A percentile compares a stretch with the other conserved stretches of the same genome.
Evolutionary conservation across 2,113 vertebrate genomes (phyloP).

Genomic region (Recurvirostra avosetta): DNA sequence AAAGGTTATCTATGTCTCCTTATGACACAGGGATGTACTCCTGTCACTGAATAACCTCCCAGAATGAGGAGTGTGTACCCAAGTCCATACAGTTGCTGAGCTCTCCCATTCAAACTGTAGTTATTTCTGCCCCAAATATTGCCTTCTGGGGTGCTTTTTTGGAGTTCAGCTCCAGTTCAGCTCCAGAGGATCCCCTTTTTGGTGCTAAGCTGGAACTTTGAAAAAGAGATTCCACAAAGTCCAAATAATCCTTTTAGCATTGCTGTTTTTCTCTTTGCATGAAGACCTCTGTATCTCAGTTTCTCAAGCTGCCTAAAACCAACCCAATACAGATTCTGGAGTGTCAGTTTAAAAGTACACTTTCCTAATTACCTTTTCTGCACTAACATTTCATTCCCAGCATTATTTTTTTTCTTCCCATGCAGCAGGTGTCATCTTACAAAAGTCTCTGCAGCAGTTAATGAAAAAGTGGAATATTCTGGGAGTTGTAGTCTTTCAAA

Average conservation of each 20-base stretch:
- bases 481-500: conserved; percentile 73
- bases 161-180: not conserved
- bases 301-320: not conserved
- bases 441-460: conserved; percentile 55
- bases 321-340: accelerated
- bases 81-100: not conserved
- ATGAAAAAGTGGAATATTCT: conserved; percentile 61
- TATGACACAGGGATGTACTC: not conserved
- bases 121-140: not conserved
- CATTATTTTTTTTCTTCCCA: not conserved
- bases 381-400: conserved; percentile 18
- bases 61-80: not conserved
- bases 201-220: not conserved
- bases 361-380: not conserved
- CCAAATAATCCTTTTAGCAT: not conserved
- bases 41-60: not conserved
- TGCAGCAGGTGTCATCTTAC: conserved; percentile 46
- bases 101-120: not conserved
- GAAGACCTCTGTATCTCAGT: not conserved
- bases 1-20: not conserved
- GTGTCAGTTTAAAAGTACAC: not conserved
- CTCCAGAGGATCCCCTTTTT: not conserved
- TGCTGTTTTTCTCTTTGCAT: not conserved
- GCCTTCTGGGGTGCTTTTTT: not conserved
- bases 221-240: not conserved